phyloP scores from a whole-genome alignment of 2,797 vertebrate species.

The Falco rusticolus region DNA sequence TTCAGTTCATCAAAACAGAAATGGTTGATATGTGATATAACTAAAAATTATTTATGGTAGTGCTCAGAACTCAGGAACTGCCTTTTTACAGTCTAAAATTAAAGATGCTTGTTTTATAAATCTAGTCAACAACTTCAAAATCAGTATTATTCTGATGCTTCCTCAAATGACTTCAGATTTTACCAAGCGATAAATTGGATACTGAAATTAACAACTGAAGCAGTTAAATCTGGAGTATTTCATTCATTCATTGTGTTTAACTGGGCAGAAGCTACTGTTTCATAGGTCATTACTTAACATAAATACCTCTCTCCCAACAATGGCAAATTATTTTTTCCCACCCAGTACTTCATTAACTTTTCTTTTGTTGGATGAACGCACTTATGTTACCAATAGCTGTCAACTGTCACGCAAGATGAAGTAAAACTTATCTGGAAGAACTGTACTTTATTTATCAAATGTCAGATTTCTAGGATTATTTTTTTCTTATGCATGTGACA shows the following conservation, averaged over 20 bases:
- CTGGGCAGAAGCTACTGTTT: slow-evolving; percentile 2
- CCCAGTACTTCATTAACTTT: background rate
- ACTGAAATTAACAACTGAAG: slow-evolving; percentile 31
- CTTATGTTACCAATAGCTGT: background rate
- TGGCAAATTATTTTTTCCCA: background rate
- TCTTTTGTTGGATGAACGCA: background rate
- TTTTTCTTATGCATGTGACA: background rate
- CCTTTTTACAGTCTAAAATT: background rate
- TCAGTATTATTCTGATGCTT: background rate
- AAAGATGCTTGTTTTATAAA: background rate
- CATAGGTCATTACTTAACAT: background rate
- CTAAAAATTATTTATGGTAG: background rate
- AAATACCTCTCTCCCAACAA: background rate
- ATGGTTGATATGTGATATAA: too few species aligned
- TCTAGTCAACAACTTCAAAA: background rate
- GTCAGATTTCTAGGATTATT: background rate
- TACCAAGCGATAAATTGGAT: background rate
- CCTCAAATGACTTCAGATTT: slow-evolving; percentile 1
- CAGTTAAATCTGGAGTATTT: background rate
- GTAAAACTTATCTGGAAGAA: background rate
- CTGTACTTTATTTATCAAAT: background rate
- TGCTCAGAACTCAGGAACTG: background rate
- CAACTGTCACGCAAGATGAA: background rate
- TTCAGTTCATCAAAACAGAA: background rate
- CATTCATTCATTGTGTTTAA: background rate